phyloP scores from a whole-genome alignment of 2,797 vertebrate species.

The Aselliscus stoliczkanus region DNA sequence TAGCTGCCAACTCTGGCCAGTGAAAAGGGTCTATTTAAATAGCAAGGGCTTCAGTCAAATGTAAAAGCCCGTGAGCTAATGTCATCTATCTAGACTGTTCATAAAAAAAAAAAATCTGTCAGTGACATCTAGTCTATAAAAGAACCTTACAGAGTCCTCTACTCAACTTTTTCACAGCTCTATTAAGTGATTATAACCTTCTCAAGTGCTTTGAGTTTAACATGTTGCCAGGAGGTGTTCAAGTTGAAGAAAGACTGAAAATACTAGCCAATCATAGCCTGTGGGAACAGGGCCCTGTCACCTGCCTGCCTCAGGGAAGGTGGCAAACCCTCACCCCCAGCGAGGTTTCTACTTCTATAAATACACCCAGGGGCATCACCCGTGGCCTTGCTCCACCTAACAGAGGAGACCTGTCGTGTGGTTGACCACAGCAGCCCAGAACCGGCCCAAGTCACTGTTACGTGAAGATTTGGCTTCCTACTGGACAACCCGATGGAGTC shows the following conservation, averaged over 20 bases:
- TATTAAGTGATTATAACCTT: slow-evolving; percentile 38
- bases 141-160: background rate
- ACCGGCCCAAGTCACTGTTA: background rate
- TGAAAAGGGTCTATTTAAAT: slow-evolving; percentile 34
- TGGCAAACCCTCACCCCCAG: background rate
- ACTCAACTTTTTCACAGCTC: background rate
- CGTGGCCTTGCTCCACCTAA: background rate
- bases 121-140: slow-evolving; percentile 25
- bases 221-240: background rate
- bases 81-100: slow-evolving; percentile 26
- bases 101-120: slow-evolving; percentile 16
- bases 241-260: background rate
- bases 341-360: background rate
- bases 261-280: background rate
- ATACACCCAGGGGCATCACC: background rate
- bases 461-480: background rate
- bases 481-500: background rate
- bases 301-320: background rate
- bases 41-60: slow-evolving; percentile 19
- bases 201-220: background rate
- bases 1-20: background rate
- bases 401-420: background rate
- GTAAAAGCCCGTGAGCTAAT: slow-evolving; percentile 45
- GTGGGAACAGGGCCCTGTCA: background rate
- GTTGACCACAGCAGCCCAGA: background rate